Evolutionary conservation across 1,140 invertebrate species (phyloP).

Genomic region (Aricia agestis): DNA sequence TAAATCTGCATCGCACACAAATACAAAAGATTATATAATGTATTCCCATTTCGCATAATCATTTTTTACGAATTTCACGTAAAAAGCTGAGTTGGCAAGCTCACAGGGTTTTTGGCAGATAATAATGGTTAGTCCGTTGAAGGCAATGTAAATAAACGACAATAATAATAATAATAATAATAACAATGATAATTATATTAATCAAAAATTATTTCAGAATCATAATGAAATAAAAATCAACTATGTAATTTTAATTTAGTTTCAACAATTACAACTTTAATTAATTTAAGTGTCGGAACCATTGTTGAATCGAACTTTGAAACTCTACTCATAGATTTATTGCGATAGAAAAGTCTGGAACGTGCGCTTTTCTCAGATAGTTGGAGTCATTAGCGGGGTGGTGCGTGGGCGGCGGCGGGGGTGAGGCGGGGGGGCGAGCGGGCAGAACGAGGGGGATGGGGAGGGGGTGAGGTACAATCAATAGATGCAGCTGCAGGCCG

Average conservation of each 20-base stretch:
- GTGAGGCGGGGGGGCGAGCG: slow-evolving; percentile 14
- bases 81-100: background rate
- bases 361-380: slow-evolving; percentile 14
- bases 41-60: background rate
- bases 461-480: slow-evolving; percentile 36
- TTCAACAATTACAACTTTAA: background rate
- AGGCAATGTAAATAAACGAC: background rate
- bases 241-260: background rate
- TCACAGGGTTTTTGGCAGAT: background rate
- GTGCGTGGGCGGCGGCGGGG: slow-evolving; percentile 17
- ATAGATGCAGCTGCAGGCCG: slow-evolving; percentile 42
- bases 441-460: background rate
- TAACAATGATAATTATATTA: too few species aligned
- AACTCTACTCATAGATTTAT: slow-evolving; percentile 9
- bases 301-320: slow-evolving; percentile 2
- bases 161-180: too few species aligned
- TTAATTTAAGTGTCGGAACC: background rate
- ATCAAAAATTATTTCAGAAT: too few species aligned
- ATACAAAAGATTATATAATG: slow-evolving; percentile 12
- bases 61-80: background rate
- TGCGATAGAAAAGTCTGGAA: slow-evolving; percentile 14
- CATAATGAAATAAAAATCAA: too few species aligned
- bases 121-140: background rate
- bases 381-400: slow-evolving; percentile 28
- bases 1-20: background rate